Evolutionary conservation across 2,888 invertebrate genomes (phyloP), one percentile per base, ranked within the genome.

Genomic region (Drosophila buzzatii): DNA sequence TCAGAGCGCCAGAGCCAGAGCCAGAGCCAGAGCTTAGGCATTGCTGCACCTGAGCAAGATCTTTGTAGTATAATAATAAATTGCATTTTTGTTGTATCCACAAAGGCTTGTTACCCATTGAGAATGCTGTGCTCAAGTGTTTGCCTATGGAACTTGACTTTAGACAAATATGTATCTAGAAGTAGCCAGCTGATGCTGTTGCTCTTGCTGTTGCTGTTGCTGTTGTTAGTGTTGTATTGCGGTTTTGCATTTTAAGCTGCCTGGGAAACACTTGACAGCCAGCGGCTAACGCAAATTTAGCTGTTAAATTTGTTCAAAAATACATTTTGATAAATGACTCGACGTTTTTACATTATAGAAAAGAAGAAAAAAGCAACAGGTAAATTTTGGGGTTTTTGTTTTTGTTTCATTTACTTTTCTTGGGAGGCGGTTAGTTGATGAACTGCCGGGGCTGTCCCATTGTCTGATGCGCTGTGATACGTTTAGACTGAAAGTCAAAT

Each of bases 241-340:
- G 67, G 55, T 51, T 73, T 67, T 61, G 60, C 72, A 71, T 64
- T 55, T 73, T 67, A 70, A 80, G 76, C 75, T 71, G 88, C 81
- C 76, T 85, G 88, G 85, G 84, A 85, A 87, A 73, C 61, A 75
- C 64, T 56, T 76, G 71, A 65, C 55, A 72, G 41, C 27, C 37
- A 62, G 45, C 45, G 42, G 41, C 70, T 16, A 65, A 61, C 64
- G 69, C 76, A 85, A 85, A 85, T 85, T 85, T 82, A 85, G 85
- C 83, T 87, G 79, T 85, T 79, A 70, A 72, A 81, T 70, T 62
- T 65, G 82, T 35, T 79, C 63, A 71, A 63, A 81, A 79, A 68
- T 65, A 84, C 63, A 77, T 73, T 77, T 82, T 86, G 84, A 84
- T 86, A 84, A 86, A 84, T 86, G 83, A 86, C 74, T 77, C 53